Evolutionary conservation across 2,888 invertebrate species (phyloP).

Genomic region (Seira sanloemensis): DNA sequence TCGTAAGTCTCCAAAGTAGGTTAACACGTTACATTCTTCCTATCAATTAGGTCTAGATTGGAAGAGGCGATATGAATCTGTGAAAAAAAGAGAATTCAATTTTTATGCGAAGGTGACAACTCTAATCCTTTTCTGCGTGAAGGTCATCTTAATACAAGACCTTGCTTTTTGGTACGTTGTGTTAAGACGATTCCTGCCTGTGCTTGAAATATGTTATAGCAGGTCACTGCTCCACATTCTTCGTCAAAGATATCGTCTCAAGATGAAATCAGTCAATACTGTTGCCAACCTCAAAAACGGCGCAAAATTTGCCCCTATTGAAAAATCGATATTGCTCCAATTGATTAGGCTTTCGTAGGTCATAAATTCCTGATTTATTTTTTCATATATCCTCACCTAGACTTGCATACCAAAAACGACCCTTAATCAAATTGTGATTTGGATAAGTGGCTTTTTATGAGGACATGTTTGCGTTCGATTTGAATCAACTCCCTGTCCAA

Average conservation of each 20-base stretch:
- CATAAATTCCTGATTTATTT: not conserved
- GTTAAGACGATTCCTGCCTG: too few relatives aligned
- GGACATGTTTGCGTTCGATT: too few relatives aligned
- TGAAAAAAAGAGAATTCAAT: not conserved
- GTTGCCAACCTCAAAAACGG: not conserved
- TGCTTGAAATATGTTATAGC: not conserved
- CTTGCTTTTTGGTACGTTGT: not conserved
- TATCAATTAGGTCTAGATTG: not conserved
- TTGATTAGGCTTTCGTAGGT: not conserved
- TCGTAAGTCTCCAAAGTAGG: constrained; percentile 3
- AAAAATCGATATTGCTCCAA: not conserved
- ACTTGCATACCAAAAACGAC: too few relatives aligned
- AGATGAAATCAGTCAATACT: not conserved
- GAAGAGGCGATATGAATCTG: not conserved
- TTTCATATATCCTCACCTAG: not conserved
- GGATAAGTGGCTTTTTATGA: too few relatives aligned
- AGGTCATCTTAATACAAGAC: not conserved
- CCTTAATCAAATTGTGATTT: too few relatives aligned
- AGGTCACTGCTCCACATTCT: not conserved
- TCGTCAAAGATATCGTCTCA: not conserved
- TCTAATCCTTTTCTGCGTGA: not conserved
- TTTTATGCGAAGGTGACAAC: constrained; percentile 4
- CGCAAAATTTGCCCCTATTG: not conserved
- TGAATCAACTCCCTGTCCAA: not conserved
- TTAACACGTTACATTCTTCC: not conserved